phyloP scores from a whole-genome alignment of 2,888 invertebrate genomes.

The Pyrrhia umbra region DNA sequence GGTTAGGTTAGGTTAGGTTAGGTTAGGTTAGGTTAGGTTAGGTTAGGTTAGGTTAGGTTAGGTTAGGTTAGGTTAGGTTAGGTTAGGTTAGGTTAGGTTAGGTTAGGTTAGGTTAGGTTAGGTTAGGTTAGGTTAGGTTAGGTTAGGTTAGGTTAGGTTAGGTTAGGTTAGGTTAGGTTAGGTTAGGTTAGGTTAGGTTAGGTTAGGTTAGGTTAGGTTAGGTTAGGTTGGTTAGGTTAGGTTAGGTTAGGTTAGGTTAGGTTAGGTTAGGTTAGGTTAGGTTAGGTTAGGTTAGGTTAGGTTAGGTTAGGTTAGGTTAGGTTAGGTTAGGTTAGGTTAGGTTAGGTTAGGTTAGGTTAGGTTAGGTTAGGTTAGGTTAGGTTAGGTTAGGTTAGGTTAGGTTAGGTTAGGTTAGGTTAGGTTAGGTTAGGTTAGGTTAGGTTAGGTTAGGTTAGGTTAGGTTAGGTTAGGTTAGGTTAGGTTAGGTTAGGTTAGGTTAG shows the following conservation, averaged over 20 bases:
- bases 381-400: constrained; percentile 46
- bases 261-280: constrained; percentile 47
- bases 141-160: constrained; percentile 23
- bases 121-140: constrained; percentile 16
- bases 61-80: constrained; percentile 27
- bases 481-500: constrained; percentile 59
- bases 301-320: constrained; percentile 36
- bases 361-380: constrained; percentile 44
- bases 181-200: constrained; percentile 23
- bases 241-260: constrained; percentile 51
- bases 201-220: constrained; percentile 42
- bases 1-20: constrained; percentile 25
- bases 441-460: constrained; percentile 52
- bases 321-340: constrained; percentile 38
- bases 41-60: constrained; percentile 32
- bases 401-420: constrained; percentile 47
- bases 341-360: constrained; percentile 45
- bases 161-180: constrained; percentile 46
- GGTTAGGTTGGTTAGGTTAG: constrained; percentile 44
- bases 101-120: constrained; percentile 31
- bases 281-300: constrained; percentile 41
- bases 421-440: constrained; percentile 48
- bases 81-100: constrained; percentile 34
- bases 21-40: constrained; percentile 27
- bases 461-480: constrained; percentile 55